Evolutionary conservation across 2,888 invertebrate species (phyloP).

Genomic region (Agrotis segetum): DNA sequence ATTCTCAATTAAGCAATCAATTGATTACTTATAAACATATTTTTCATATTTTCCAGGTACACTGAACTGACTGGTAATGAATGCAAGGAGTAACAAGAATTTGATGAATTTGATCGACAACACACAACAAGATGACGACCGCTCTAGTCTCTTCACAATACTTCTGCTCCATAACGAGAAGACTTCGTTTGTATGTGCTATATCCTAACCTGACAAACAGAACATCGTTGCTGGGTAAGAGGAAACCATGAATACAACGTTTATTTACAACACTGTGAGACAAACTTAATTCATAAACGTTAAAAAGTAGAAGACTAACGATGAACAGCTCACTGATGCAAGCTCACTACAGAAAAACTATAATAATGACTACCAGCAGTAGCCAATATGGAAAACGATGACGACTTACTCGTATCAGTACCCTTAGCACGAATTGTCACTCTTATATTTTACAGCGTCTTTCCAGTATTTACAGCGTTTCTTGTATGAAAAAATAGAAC

Average conservation of each 20-base stretch:
- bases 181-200: background rate
- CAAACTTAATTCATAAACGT: background rate
- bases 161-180: background rate
- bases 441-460: no score
- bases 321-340: background rate
- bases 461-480: no score
- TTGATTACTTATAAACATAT: background rate
- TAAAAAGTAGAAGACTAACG: background rate
- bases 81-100: slow-evolving; percentile 7
- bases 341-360: background rate
- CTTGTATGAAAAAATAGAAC: no score
- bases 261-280: background rate
- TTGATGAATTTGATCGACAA: slow-evolving; percentile 1
- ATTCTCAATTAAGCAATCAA: background rate
- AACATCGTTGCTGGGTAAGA: background rate
- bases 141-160: background rate
- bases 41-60: slow-evolving; percentile 23
- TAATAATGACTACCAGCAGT: background rate
- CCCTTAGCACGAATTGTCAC: no score
- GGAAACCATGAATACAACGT: background rate
- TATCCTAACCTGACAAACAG: no score
- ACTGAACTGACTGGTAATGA: slow-evolving; percentile 1
- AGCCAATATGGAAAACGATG: background rate
- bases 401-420: background rate
- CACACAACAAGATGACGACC: background rate